Conservation (phyloP, 1,140 invertebrate species). For the Physella acuta region DNA sequence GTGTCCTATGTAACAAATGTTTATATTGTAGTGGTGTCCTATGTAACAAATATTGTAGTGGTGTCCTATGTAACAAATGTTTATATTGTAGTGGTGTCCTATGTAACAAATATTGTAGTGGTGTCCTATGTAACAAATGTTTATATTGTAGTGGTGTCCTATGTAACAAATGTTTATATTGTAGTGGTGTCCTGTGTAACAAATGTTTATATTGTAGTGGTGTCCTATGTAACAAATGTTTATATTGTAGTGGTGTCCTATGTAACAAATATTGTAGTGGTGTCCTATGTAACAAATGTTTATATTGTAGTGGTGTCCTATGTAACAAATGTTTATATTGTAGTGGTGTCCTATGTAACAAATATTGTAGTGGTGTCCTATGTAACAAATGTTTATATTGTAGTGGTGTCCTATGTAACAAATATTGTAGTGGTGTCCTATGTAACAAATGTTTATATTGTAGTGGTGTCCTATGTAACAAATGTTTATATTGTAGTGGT, state of each 20-base stretch:
- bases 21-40: constrained; percentile 52
- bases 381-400: constrained; percentile 60
- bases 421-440: constrained; percentile 56
- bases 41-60: constrained; percentile 60
- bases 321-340: constrained; percentile 60
- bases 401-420: constrained; percentile 56
- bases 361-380: constrained; percentile 56
- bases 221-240: constrained; percentile 53
- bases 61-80: constrained; percentile 60
- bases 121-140: constrained; percentile 60
- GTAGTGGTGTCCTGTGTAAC: constrained; percentile 60
- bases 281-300: too few species aligned
- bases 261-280: constrained; percentile 61
- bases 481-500: constrained; percentile 51
- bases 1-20: constrained; percentile 54
- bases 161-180: constrained; percentile 47
- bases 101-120: constrained; percentile 52
- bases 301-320: constrained; percentile 55
- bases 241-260: constrained; percentile 55
- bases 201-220: constrained; percentile 60
- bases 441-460: constrained; percentile 60
- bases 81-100: constrained; percentile 58
- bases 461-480: constrained; percentile 58
- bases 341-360: constrained; percentile 56
- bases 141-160: constrained; percentile 58